Percentiles rank a stretch among this genome's conserved stretches.
Conservation (phyloP, 2,797 vertebrate species). For the Acanthurus tractus region DNA sequence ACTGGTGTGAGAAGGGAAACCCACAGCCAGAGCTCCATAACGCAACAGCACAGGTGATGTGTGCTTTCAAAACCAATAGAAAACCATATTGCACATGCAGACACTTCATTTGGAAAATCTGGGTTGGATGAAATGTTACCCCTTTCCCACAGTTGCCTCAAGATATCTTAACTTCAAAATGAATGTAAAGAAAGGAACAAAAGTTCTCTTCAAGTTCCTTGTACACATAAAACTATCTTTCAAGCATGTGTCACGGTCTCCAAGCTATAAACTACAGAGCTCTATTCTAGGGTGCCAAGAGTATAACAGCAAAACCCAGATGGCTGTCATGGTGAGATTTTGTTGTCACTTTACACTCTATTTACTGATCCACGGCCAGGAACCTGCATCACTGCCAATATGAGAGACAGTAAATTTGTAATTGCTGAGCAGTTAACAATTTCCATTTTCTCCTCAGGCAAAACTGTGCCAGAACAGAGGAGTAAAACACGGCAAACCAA, state of each 20-base stretch:
- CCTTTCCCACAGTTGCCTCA: constrained; percentile 69
- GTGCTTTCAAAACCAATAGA: constrained; percentile 8
- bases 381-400: constrained; percentile 49
- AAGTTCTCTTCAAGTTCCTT: constrained; percentile 38
- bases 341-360: constrained; percentile 67
- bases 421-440: constrained; percentile 63
- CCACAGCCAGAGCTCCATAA: constrained; percentile 14
- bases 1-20: constrained; percentile 22
- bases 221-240: constrained; percentile 66
- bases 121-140: constrained; percentile 64
- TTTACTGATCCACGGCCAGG: constrained; percentile 57
- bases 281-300: constrained; percentile 70
- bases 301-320: constrained; percentile 65
- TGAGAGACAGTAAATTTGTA: constrained; percentile 57
- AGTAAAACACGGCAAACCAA: constrained; percentile 41
- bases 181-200: constrained; percentile 40
- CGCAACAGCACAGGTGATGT: constrained; percentile 1
- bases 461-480: constrained; percentile 19
- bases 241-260: constrained; percentile 61
- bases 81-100: constrained; percentile 13
- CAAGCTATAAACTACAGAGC: constrained; percentile 64
- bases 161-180: constrained; percentile 37
- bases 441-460: constrained; percentile 63
- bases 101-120: constrained; percentile 22
- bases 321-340: constrained; percentile 61